Conservation (phyloP, 1,140 invertebrate species). For the Eumaeus atala region DNA sequence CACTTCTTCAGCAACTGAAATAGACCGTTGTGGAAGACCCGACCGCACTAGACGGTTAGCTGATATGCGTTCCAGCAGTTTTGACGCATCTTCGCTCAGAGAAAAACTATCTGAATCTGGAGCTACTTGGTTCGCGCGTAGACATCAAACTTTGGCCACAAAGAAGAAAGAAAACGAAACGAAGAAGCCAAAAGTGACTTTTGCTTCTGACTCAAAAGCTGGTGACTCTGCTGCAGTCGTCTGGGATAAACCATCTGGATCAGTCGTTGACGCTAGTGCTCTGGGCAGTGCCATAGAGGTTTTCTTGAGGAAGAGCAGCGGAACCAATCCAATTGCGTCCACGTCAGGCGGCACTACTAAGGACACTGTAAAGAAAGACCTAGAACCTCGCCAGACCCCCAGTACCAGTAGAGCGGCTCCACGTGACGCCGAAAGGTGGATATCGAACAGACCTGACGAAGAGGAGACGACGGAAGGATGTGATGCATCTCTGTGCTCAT, state of each 20-base stretch:
- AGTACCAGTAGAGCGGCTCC: constrained; percentile 37
- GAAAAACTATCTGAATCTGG: constrained; percentile 72
- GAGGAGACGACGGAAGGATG: constrained; percentile 80
- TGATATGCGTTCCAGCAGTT: constrained; percentile 84
- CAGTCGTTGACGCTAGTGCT: constrained; percentile 84
- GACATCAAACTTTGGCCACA: constrained; percentile 82
- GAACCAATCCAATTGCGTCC: constrained; percentile 49
- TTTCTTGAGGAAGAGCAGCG: constrained; percentile 78
- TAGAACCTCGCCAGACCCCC: constrained; percentile 47
- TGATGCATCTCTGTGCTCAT: constrained; percentile 84
- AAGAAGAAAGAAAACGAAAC: constrained; percentile 76
- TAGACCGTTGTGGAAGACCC: constrained; percentile 77
- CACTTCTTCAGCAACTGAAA: constrained; percentile 86
- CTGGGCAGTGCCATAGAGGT: constrained; percentile 88
- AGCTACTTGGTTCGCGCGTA: constrained; percentile 83
- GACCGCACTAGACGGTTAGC: constrained; percentile 71
- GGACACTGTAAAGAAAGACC: constrained; percentile 30
- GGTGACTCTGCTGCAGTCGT: constrained; percentile 72
- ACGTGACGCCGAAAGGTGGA: constrained; percentile 66
- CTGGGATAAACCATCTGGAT: constrained; percentile 83
- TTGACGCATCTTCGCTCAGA: constrained; percentile 82
- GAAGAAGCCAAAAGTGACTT: constrained; percentile 74
- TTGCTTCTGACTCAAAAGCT: constrained; percentile 56
- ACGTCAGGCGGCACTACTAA: constrained; percentile 64
- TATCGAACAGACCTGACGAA: constrained; percentile 65